These are phyloP conservation scores for Petrosia ficiformis DNA, from an alignment of 37 sponge, comb jelly and placozoan genomes.

Conservation along the genomic window DNA sequence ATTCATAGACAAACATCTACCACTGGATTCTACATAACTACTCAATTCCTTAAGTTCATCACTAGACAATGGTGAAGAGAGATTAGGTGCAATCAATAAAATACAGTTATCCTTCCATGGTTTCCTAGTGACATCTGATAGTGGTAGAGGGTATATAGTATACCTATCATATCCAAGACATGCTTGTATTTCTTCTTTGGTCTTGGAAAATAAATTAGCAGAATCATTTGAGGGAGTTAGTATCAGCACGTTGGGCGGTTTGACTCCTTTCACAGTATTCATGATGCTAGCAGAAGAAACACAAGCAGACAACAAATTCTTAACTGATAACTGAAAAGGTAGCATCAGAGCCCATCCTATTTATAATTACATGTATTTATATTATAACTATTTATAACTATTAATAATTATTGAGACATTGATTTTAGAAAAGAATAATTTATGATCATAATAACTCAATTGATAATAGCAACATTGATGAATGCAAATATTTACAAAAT, in stretches of 20 bases:
- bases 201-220: background rate
- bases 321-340: background rate
- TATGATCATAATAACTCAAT: no score
- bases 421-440: no score
- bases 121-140: constrained; percentile 13
- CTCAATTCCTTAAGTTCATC: constrained; percentile 7
- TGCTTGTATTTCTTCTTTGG: constrained; percentile 1
- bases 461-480: no score
- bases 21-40: constrained; percentile 26
- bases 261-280: no score
- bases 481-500: no score
- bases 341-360: background rate
- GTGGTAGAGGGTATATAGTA: constrained; percentile 31
- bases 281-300: no score
- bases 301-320: no score
- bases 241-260: constrained; percentile 55
- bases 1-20: constrained; percentile 42
- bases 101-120: constrained; percentile 63
- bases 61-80: background rate
- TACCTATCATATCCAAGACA: constrained; percentile 46
- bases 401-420: background rate
- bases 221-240: background rate
- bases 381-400: background rate
- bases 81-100: constrained; percentile 36
- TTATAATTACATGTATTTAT: background rate